Base-by-base conservation (phyloP, 2,797 vertebrate species). In the Ambastaia sidthimunki region DNA sequence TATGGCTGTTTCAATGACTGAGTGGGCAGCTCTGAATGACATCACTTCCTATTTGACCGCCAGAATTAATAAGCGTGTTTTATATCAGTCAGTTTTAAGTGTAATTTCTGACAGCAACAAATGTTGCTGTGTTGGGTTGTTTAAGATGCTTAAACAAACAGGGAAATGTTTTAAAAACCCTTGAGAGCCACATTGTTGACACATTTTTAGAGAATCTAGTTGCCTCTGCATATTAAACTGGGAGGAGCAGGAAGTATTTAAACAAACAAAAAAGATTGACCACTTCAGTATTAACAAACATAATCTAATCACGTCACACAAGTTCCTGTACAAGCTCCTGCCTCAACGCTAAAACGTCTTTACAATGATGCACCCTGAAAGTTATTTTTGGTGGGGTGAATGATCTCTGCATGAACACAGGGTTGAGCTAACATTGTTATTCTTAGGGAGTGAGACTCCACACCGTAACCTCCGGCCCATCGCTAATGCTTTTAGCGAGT, bases 391-490 rank as follows among this genome's bases (percentile, higher is more conserved):
- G 82, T 31, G 18, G 74, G 68, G 71, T 81, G 82, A 82, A 75
- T 13, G 59, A 47, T 71, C 63, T 62, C 31, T 71, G 47, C 59
- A 76, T 31, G 76, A 81, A 77, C 4, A 71, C 67, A 34, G 74
- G 76, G 83, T 85, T 89, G 87, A 91, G 89, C 85, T 91, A 89
- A 89, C 83, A 44, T 66, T 85, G 85, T 91, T 92, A 92, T 91
- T 92, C 90, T 89, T 87, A 87, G 89, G 83, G 83, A 83, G 85
- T 88, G 83, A 90, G 84, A 89, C 76, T 86, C 68, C 48, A 80
- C 74, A 54, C 59, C 71, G 71, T 83, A 78, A 86, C 63, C 73
- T 62, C 19, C 47, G 47, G 44, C 76, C 80, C 7, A 76, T 59
- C 66, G 67, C 70, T 52, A 31, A 55, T 57, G 50, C 60, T 73